Evolutionary conservation across 2,797 vertebrate genomes (phyloP), one percentile per base, ranked within the genome.

Genomic region (Leucoraja ocellata): DNA sequence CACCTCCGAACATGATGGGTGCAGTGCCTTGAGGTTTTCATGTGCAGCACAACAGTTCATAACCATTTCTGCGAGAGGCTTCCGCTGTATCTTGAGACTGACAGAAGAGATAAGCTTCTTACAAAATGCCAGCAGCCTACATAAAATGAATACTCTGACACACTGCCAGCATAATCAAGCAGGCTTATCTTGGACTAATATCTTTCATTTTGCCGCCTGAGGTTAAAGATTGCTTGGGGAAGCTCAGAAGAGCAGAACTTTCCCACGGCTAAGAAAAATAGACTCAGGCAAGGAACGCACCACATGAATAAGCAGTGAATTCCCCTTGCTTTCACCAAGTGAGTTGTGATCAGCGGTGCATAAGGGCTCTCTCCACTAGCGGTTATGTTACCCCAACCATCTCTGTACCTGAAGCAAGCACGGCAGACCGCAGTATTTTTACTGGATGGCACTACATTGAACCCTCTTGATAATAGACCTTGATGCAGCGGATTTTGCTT

Each of bases 71-170:
- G n/a, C 16, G 36, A 88, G n/a, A 32, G 61, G n/a, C 18, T 88
- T 88, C 84, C 84, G 84, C 21, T 86, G 61, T 32, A 7, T 8
- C 63, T 63, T 88, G 16, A 68, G 36, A 88, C 61, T 68, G 61
- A 88, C n/a, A 36, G 61, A 88, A 68, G 61, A 88, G 84, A 88
- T 88, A 88, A 88, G 84, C 84, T 68, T 63, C 18, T n/a, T 88
- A 32, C 84, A 68, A 88, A 88, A 88, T 88, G 84, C 84, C 84
- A 88, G 84, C 32, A 68, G 61, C 65, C 61, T 16, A 63, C 84
- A 88, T 68, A 65, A 88, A 88, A 68, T 88, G 84, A 88, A 65
- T 68, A 88, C 84, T 88, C n/a, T 88, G 84, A 88, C 84, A 88
- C 18, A 28, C 36, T 88, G 84, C 84, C 84, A 88, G 84, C 61